Percentiles rank a stretch among this genome's conserved stretches.
Conservation (phyloP, 2,888 invertebrate genomes). For the Tromatobia lineatoria region DNA sequence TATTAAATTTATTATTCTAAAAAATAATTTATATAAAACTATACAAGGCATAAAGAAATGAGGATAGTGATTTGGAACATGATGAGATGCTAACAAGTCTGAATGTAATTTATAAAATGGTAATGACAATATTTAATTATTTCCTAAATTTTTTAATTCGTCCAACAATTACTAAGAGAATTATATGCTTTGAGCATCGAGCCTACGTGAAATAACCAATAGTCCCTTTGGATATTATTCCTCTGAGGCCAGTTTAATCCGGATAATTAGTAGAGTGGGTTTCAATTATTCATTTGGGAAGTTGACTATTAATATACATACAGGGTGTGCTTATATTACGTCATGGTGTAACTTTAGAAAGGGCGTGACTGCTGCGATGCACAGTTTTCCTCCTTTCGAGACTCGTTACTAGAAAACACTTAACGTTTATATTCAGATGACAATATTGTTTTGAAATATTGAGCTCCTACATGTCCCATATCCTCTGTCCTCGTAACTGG, state of each 20-base stretch:
- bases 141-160: background rate
- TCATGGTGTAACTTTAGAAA: constrained; percentile 28
- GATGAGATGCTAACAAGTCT: too few relatives aligned
- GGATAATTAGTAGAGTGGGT: constrained; percentile 33
- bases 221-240: background rate
- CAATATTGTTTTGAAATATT: constrained; percentile 61
- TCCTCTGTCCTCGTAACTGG: constrained; percentile 70
- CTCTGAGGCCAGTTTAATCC: constrained; percentile 6
- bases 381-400: background rate
- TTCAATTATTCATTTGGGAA: constrained; percentile 60
- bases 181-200: background rate
- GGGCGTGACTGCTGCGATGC: constrained; percentile 42
- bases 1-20: too few relatives aligned
- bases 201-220: background rate
- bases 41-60: too few relatives aligned
- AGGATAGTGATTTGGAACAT: too few relatives aligned
- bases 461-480: constrained; percentile 67
- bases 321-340: constrained; percentile 14
- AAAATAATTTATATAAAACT: too few relatives aligned
- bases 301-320: constrained; percentile 34
- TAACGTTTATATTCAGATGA: constrained; percentile 25
- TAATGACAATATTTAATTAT: background rate
- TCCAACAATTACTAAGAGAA: background rate
- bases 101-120: background rate
- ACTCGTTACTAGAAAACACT: constrained; percentile 37